Percentiles rank a stretch among this genome's conserved stretches.
phyloP scores from a whole-genome alignment of 2,113 vertebrate species.

The Chaetodon auriga region DNA sequence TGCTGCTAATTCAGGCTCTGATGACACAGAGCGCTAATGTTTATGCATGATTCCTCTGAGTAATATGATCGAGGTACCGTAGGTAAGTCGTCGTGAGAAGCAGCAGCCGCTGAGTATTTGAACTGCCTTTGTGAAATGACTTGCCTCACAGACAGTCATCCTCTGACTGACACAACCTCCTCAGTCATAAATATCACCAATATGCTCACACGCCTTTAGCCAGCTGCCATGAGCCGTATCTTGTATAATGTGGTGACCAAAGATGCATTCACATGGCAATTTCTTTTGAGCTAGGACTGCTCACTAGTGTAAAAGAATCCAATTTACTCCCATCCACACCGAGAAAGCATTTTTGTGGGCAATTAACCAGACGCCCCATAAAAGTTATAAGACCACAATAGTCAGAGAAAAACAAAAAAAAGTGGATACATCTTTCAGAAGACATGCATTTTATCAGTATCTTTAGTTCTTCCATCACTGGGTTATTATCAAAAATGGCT shows the following conservation, averaged over 20 bases:
- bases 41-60: conserved; percentile 44
- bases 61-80: conserved; percentile 22
- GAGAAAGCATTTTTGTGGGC: too few relatives aligned
- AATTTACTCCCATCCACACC: neutral
- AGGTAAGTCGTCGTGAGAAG: conserved; percentile 16
- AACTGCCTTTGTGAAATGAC: conserved; percentile 14
- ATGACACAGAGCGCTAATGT: conserved; percentile 47
- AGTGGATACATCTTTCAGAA: too few relatives aligned
- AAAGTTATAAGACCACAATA: too few relatives aligned
- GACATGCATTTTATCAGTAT: too few relatives aligned
- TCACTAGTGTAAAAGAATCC: neutral
- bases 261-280: conserved; percentile 16
- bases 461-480: neutral
- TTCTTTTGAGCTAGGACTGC: neutral
- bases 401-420: neutral
- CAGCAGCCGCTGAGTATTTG: neutral
- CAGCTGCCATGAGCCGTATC: neutral
- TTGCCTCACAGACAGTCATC: conserved; percentile 14
- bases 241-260: conserved; percentile 1
- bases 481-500: neutral
- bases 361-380: too few relatives aligned
- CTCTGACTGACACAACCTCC: neutral
- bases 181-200: neutral
- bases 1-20: conserved; percentile 53
- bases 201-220: neutral